phyloP scores from a whole-genome alignment of 1,140 invertebrate species.

The Magallana ariakensis region DNA sequence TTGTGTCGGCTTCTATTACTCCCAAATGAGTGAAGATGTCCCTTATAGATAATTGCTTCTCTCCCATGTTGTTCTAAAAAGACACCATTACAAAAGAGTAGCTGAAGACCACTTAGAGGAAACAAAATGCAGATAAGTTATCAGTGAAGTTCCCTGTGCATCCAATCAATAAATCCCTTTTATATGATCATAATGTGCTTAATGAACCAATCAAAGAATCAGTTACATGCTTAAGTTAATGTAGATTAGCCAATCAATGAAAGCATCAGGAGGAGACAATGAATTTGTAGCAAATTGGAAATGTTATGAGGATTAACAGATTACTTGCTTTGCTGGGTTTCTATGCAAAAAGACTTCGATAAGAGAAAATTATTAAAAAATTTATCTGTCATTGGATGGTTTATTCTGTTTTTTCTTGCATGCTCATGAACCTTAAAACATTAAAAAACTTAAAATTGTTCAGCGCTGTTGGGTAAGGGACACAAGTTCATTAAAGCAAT shows the following conservation, averaged over 20 bases:
- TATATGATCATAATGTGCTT: conserved; percentile 34
- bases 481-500: too few relatives aligned
- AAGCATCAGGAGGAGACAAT: conserved; percentile 7
- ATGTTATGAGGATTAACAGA: background rate
- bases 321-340: background rate
- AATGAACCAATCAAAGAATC: conserved; percentile 38
- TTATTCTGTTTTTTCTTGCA: background rate
- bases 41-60: background rate
- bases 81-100: conserved; percentile 14
- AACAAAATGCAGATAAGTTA: background rate
- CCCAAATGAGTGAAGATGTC: background rate
- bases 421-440: too few relatives aligned
- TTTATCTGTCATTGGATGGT: background rate
- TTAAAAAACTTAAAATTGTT: too few relatives aligned
- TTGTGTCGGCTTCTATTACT: conserved; percentile 2
- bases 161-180: conserved; percentile 32
- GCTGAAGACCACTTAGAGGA: background rate
- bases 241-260: conserved; percentile 26
- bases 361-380: background rate
- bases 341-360: background rate
- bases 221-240: conserved; percentile 38
- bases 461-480: too few relatives aligned
- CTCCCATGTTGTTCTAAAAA: conserved; percentile 24
- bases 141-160: background rate
- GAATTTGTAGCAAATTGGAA: conserved; percentile 3